phyloP scores from a whole-genome alignment of 2,797 vertebrate species.

The Smutsia temminckii region DNA sequence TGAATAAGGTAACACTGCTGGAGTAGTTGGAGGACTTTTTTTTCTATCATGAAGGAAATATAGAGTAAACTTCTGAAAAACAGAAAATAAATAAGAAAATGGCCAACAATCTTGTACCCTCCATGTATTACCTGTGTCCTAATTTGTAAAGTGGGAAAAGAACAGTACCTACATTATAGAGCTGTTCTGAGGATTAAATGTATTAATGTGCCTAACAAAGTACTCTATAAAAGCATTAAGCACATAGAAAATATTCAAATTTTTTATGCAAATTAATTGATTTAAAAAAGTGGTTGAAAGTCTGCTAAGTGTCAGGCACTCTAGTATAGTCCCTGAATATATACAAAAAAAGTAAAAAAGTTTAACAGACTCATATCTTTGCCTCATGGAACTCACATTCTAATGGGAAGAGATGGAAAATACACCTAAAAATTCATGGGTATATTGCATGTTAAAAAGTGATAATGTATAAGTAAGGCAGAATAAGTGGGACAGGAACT shows the following conservation, averaged over 20 bases:
- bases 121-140: not conserved
- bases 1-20: not conserved
- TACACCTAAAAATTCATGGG: not conserved
- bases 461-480: not conserved
- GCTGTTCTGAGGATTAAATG: not conserved
- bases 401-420: not conserved
- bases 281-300: not conserved
- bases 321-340: not conserved
- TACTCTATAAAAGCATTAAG: not conserved
- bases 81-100: not conserved
- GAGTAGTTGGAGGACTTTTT: not conserved
- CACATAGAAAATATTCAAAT: not conserved
- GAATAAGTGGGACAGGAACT: not conserved
- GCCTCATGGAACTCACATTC: not conserved
- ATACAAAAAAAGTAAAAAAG: not conserved
- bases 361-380: not conserved
- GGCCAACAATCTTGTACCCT: not conserved
- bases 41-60: not conserved
- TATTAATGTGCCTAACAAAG: not conserved
- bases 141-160: conserved; percentile 12
- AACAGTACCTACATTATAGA: not conserved
- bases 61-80: not conserved
- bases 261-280: not conserved
- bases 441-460: not conserved
- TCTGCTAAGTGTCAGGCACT: not conserved